A percentile compares a stretch with the other conserved stretches of the same genome.
These are phyloP conservation scores for Clitarchus hookeri DNA, from an alignment of 2,888 invertebrate genomes.

Conservation along the genomic window DNA sequence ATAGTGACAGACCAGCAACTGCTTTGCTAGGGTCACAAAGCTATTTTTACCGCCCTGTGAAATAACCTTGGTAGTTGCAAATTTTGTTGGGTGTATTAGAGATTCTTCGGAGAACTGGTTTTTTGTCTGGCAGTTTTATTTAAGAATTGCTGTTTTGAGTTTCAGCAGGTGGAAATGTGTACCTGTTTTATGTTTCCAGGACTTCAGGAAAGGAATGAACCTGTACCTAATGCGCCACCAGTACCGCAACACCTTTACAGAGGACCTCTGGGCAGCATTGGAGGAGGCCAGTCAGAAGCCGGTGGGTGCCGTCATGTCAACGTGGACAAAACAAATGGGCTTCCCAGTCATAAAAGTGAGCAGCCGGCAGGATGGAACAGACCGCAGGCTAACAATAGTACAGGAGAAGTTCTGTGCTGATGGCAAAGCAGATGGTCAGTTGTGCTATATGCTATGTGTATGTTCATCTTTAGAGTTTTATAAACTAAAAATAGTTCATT, in stretches of 20 bases:
- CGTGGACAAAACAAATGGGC: constrained; percentile 96
- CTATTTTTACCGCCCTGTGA: too few relatives aligned
- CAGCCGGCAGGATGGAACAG: constrained; percentile 59
- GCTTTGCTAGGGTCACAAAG: too few relatives aligned
- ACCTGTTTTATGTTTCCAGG: constrained; percentile 53
- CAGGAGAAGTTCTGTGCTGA: constrained; percentile 91
- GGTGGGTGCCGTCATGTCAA: constrained; percentile 89
- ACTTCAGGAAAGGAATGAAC: constrained; percentile 92
- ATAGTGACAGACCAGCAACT: too few relatives aligned
- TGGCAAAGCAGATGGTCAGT: constrained; percentile 57
- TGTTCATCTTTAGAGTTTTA: too few relatives aligned
- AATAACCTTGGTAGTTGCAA: too few relatives aligned
- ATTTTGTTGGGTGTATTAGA: too few relatives aligned
- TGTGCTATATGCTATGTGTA: background rate
- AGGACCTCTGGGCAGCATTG: constrained; percentile 90
- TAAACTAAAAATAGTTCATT: too few relatives aligned
- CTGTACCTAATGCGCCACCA: constrained; percentile 83
- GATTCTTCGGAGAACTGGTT: too few relatives aligned
- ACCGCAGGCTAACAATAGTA: constrained; percentile 71
- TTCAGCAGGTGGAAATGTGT: too few relatives aligned
- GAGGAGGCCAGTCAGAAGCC: constrained; percentile 89
- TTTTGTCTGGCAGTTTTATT: too few relatives aligned
- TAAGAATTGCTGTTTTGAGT: too few relatives aligned
- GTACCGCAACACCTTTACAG: constrained; percentile 90
- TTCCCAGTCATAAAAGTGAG: constrained; percentile 78